A percentile compares a stretch with the other conserved stretches of the same genome.
These are phyloP conservation scores for Ursus arctos DNA, from an alignment of 2,113 vertebrate species.

Conservation along the genomic window DNA sequence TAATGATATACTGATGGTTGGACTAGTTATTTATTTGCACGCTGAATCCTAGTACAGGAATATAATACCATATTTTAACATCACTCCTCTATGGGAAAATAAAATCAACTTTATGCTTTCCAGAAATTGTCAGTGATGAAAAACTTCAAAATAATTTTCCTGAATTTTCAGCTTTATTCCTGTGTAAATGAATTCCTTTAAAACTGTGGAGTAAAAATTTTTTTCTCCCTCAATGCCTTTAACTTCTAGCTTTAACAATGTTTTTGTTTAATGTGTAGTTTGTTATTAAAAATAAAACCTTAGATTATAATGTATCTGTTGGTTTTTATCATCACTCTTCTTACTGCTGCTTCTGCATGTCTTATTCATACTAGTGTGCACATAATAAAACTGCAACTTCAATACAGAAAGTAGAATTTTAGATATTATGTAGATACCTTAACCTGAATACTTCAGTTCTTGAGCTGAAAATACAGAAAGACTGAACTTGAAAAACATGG, in stretches of 20 bases:
- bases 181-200: constrained; percentile 16
- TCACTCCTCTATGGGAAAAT: constrained; percentile 4
- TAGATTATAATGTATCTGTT: neutral
- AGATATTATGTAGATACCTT: neutral
- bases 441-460: neutral
- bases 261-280: constrained; percentile 21
- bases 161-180: constrained; percentile 24
- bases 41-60: neutral
- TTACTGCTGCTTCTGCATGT: neutral
- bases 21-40: constrained; percentile 1
- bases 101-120: constrained; percentile 27
- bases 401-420: neutral
- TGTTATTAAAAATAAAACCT: constrained; percentile 35
- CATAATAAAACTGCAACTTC: constrained; percentile 7
- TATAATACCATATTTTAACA: neutral
- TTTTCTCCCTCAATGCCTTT: neutral
- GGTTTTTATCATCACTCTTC: neutral
- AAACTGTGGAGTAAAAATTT: constrained; percentile 30
- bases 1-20: neutral
- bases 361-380: neutral
- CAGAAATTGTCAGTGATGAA: constrained; percentile 38
- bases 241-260: constrained; percentile 7
- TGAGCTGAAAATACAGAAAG: constrained; percentile 26
- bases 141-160: neutral
- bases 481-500: neutral